These are phyloP conservation scores for Eulemur macaco DNA, from an alignment of 2,113 vertebrate genomes.

Conservation along the genomic window DNA sequence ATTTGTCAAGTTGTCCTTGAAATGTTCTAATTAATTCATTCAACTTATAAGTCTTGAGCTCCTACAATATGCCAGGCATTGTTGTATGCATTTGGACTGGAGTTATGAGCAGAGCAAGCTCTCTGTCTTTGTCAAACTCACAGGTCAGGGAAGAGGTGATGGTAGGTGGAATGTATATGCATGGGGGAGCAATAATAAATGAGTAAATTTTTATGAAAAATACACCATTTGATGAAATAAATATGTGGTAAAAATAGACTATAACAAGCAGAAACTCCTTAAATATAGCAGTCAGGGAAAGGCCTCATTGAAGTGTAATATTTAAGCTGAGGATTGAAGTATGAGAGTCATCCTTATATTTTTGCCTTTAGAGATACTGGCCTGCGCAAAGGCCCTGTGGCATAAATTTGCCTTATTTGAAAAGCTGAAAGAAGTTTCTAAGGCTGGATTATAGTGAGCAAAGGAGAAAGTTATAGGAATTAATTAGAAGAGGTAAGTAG, in stretches of 20 bases:
- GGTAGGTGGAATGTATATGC: neutral
- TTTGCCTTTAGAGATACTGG: neutral
- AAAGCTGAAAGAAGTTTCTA: neutral
- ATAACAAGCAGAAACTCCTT: neutral
- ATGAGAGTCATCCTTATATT: neutral
- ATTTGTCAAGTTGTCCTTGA: neutral
- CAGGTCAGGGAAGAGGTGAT: neutral
- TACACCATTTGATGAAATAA: neutral
- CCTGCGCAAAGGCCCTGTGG: neutral
- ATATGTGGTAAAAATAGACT: neutral
- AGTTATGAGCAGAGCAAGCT: neutral
- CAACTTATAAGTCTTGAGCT: neutral
- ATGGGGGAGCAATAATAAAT: neutral
- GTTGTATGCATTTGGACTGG: neutral
- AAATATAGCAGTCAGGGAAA: neutral
- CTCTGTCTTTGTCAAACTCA: neutral
- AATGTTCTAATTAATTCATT: neutral
- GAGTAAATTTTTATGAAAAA: neutral
- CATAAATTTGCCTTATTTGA: neutral
- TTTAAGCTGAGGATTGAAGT: neutral
- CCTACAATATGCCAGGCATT: neutral
- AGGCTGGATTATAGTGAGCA: neutral
- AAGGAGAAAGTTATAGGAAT: neutral
- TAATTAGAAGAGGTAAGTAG: neutral
- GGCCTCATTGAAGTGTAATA: neutral